phyloP scores from a whole-genome alignment of 2,888 invertebrate genomes.

The Calameuta filiformis region DNA sequence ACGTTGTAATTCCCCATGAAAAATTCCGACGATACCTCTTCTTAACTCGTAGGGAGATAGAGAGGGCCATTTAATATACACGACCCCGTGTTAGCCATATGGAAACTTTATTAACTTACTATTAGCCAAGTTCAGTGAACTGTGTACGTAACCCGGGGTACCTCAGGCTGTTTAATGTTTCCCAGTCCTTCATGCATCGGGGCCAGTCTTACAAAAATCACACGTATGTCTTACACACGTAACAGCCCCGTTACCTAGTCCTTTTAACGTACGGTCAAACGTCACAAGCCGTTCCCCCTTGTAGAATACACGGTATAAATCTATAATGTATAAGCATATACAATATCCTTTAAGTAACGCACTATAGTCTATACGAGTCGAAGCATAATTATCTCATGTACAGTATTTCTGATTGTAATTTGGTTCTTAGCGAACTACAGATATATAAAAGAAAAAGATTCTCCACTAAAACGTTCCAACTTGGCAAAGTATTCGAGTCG shows the following conservation, averaged over 20 bases:
- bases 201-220: not conserved
- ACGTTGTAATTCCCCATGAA: conserved; percentile 37
- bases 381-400: not conserved
- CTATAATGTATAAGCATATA: not conserved
- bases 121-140: not conserved
- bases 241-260: not conserved
- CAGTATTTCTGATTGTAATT: not conserved
- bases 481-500: conserved; percentile 13
- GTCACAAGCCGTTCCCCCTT: not conserved
- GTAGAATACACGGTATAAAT: not conserved
- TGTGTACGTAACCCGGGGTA: not conserved
- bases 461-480: not conserved
- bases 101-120: not conserved
- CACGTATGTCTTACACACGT: not conserved
- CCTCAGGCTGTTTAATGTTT: not conserved
- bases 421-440: not conserved
- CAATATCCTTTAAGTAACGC: not conserved
- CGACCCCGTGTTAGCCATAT: not conserved
- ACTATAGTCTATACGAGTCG: not conserved
- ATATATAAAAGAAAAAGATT: not conserved
- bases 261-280: not conserved
- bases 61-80: not conserved
- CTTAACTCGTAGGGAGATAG: not conserved
- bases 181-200: not conserved
- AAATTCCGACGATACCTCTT: not conserved